Percentiles rank a stretch among this genome's conserved stretches.
Conservation (phyloP, 2,797 vertebrate species). For the Crocidura indochinensis region DNA sequence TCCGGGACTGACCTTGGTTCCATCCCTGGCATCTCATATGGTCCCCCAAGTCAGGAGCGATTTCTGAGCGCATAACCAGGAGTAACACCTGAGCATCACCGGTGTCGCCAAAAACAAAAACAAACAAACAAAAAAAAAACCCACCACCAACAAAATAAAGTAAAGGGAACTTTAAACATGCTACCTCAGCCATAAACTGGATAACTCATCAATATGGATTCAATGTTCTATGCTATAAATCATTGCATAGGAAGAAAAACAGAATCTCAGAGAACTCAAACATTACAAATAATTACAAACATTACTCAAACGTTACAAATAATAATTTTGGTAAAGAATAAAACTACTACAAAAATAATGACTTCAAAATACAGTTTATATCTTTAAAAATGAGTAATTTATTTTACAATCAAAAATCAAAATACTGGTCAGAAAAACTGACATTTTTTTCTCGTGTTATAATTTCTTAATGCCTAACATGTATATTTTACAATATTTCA, state of each 20-base stretch:
- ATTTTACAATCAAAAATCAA: conserved; percentile 36
- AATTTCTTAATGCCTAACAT: background rate
- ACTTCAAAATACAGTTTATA: conserved; percentile 34
- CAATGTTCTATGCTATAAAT: conserved; percentile 66
- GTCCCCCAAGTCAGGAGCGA: too few species aligned
- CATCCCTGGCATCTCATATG: too few species aligned
- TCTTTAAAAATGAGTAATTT: background rate
- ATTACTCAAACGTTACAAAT: conserved; percentile 59
- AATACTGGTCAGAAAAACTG: background rate
- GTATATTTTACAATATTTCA: background rate
- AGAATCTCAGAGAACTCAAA: conserved; percentile 39
- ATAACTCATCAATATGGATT: conserved; percentile 64
- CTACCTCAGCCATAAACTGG: background rate
- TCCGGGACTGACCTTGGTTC: too few species aligned
- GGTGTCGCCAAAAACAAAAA: too few species aligned
- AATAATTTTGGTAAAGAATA: background rate
- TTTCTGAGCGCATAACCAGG: too few species aligned
- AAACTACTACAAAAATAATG: conserved; percentile 48
- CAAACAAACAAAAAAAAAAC: too few species aligned
- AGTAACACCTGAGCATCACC: too few species aligned
- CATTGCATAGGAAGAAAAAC: conserved; percentile 35
- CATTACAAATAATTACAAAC: too few species aligned
- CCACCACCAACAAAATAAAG: background rate
- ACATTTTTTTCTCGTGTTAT: background rate
- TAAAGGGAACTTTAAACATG: conserved; percentile 52